Percentiles rank a stretch among this genome's conserved stretches.
These are phyloP conservation scores for Pollenia amentaria DNA, from an alignment of 2,888 invertebrate species.

Conservation along the genomic window DNA sequence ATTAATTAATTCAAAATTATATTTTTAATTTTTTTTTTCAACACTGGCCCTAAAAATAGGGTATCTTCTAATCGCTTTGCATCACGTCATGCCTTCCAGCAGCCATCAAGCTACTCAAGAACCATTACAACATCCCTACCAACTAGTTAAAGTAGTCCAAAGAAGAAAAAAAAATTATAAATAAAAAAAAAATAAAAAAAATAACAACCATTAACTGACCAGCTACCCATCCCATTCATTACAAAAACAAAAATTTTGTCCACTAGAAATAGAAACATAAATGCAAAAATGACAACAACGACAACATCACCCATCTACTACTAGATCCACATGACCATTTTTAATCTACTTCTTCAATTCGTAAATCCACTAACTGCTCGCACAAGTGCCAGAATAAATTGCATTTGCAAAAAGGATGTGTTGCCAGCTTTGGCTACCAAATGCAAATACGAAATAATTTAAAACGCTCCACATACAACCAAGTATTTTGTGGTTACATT, in stretches of 20 bases:
- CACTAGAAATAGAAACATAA: conserved; percentile 64
- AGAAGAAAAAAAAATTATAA: neutral
- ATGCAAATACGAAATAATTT: conserved; percentile 60
- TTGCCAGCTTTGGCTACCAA: conserved; percentile 50
- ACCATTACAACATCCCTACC: neutral
- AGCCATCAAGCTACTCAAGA: neutral
- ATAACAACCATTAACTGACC: conserved; percentile 36
- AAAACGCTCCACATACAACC: conserved; percentile 23
- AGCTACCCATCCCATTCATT: conserved; percentile 24
- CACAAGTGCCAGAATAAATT: conserved; percentile 19
- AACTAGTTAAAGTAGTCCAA: neutral
- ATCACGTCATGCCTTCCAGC: neutral
- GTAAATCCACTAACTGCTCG: neutral
- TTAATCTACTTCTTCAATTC: neutral
- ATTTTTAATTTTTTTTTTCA: neutral
- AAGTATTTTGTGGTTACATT: conserved; percentile 70
- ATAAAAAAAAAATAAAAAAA: conserved; percentile 11
- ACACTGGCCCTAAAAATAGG: neutral
- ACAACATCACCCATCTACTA: conserved; percentile 45
- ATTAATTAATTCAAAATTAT: too few species aligned
- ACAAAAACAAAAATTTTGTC: neutral
- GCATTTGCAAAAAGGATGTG: conserved; percentile 26
- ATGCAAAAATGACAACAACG: conserved; percentile 37
- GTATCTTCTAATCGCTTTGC: neutral
- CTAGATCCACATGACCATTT: neutral